Base-by-base conservation (phyloP, 92 coral and sea anemone genomes). In the Plumapathes pennacea region DNA sequence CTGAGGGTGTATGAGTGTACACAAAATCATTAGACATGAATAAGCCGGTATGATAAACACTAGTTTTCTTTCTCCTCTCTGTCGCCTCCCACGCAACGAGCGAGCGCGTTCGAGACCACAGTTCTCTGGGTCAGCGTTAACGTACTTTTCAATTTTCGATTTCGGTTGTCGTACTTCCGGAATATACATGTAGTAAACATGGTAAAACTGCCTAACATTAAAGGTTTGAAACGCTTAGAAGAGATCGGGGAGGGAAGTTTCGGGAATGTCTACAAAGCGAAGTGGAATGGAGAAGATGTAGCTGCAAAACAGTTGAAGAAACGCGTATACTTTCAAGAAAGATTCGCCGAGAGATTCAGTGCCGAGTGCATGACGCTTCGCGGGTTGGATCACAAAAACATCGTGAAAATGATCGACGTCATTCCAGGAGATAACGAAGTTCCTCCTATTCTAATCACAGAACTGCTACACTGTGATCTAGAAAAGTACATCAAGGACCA, bases 241-340 rank as follows among this genome's bases (percentile, higher is more conserved):
- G n/a, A 26, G 29, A 86, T 86, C 2, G 95, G 95, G 22, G 74
- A 66, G 27, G 95, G 95, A 2, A 68, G 89, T 8, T 86, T 44
- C 67, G 89, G 85, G 20, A 83, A 76, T 32, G 95, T 86, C 2
- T 86, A 74, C 61, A 48, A 39, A 13, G 95, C 95, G 0, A 32
- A 38, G n/a, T 86, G 88, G 95, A 67, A 74, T 14, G 84, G 72
- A 4, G 15, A 22, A 24, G 28, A 42, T 9, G 89, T 86, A 8
- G 95, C 95, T n/a, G 89, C 95, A 8, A 86, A 86, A 31, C 58
- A 78, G 13, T 57, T 86, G 62, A 85, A 79, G n/a, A n/a, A n/a
- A 23, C 37, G 63, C 13, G 50, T 46, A 1, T 62, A 69, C 43
- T 81, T 81, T 55, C 50, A 70, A 17, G 40, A 42, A 17, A 65